Evolutionary conservation across 1,140 invertebrate species (phyloP).

Genomic region (Andrena cerasifolii): DNA sequence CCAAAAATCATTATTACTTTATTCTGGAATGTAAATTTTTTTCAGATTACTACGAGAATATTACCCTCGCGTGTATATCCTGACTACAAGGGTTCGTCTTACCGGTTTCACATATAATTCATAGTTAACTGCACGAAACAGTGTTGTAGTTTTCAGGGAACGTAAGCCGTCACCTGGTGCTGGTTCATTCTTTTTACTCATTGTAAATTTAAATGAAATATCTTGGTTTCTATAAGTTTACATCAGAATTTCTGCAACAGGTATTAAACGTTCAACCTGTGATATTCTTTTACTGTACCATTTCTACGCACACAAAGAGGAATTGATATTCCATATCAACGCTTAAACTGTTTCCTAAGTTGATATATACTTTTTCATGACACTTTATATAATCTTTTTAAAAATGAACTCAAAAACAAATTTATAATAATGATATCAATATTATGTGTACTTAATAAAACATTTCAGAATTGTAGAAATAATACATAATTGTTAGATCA

Average conservation of each 20-base stretch:
- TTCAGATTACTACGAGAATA: slow-evolving; percentile 23
- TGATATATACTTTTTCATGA: not conserved
- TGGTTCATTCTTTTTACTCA: slow-evolving; percentile 69
- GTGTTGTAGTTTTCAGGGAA: slow-evolving; percentile 86
- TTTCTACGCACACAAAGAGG: not conserved
- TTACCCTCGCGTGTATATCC: not conserved
- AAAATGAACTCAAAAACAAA: not conserved
- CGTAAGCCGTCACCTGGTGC: slow-evolving; percentile 89
- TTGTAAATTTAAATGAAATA: slow-evolving; percentile 31
- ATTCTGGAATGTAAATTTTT: slow-evolving; percentile 85
- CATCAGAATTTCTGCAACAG: not conserved
- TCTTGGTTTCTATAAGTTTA: not conserved
- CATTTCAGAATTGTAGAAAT: too few relatives aligned
- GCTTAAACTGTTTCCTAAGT: not conserved
- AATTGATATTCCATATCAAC: not conserved
- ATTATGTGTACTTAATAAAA: not conserved
- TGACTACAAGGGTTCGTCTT: slow-evolving; percentile 68
- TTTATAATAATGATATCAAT: not conserved
- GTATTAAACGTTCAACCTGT: not conserved
- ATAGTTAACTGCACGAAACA: slow-evolving; percentile 91
- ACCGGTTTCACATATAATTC: slow-evolving; percentile 92
- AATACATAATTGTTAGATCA: too few relatives aligned
- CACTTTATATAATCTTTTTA: not conserved
- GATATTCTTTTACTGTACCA: not conserved
- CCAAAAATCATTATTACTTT: slow-evolving; percentile 90